A percentile compares a stretch with the other conserved stretches of the same genome.
Conservation (phyloP, 2,888 invertebrate species). For the Orthonychiurus folsomi region DNA sequence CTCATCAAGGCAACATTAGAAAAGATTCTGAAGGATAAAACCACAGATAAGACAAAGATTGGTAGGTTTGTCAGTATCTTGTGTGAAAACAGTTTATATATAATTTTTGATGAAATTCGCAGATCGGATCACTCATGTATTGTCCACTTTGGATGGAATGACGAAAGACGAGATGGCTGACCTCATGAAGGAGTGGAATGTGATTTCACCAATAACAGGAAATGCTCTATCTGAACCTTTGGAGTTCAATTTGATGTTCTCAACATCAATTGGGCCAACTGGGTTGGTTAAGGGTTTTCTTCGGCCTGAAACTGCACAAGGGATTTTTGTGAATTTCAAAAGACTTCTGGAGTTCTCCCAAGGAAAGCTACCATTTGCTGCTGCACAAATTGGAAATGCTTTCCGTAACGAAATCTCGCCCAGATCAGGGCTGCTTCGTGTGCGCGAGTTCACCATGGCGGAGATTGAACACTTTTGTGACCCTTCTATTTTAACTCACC, state of each 20-base stretch:
- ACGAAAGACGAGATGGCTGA: slow-evolving; percentile 77
- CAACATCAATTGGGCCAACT: slow-evolving; percentile 93
- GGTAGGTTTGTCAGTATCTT: slow-evolving; percentile 15
- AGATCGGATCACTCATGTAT: slow-evolving; percentile 34
- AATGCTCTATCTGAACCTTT: slow-evolving; percentile 92
- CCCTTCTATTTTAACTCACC: slow-evolving; percentile 73
- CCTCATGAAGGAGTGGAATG: slow-evolving; percentile 74
- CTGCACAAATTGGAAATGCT: slow-evolving; percentile 96
- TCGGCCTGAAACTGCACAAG: slow-evolving; percentile 98
- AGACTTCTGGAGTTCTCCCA: slow-evolving; percentile 94
- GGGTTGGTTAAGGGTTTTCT: slow-evolving; percentile 68
- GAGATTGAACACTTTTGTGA: slow-evolving; percentile 99
- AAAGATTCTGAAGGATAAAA: slow-evolving; percentile 75
- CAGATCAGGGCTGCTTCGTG: slow-evolving; percentile 84
- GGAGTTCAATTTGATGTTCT: slow-evolving; percentile 99
- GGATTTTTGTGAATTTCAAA: slow-evolving; percentile 99
- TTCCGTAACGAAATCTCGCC: slow-evolving; percentile 99
- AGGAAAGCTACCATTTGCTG: slow-evolving; percentile 91
- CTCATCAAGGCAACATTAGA: slow-evolving; percentile 90
- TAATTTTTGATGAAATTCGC: not conserved
- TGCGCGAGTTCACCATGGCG: slow-evolving; percentile 98
- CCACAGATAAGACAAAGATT: slow-evolving; percentile 55
- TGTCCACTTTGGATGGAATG: slow-evolving; percentile 71
- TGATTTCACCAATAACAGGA: slow-evolving; percentile 90
- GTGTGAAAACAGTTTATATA: not conserved